Evolutionary conservation across 2,888 invertebrate species (phyloP).

Genomic region (Palloptera scutellata): DNA sequence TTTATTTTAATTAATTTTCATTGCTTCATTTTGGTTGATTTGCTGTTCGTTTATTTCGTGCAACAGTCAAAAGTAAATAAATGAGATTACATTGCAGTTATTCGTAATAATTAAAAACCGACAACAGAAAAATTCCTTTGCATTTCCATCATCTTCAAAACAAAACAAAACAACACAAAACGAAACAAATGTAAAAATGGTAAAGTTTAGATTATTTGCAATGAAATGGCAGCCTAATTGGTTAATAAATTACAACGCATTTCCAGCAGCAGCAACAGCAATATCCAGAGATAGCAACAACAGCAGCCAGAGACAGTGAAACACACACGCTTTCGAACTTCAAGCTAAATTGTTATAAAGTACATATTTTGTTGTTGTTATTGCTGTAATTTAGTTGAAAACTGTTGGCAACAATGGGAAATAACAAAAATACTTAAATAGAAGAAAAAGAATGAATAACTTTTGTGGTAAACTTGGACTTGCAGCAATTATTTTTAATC

Average conservation of each 20-base stretch:
- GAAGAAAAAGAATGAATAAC: background rate
- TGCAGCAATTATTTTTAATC: slow-evolving; percentile 26
- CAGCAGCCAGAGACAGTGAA: background rate
- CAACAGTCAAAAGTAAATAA: slow-evolving; percentile 16
- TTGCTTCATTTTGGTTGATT: too few relatives aligned
- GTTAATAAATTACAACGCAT: slow-evolving; percentile 33
- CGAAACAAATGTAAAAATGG: background rate
- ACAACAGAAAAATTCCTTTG: background rate
- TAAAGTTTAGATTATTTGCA: slow-evolving; percentile 30
- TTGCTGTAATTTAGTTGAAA: background rate
- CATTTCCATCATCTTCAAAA: too few relatives aligned
- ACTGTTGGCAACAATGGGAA: too few relatives aligned
- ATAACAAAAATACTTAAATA: too few relatives aligned
- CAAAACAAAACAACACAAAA: background rate
- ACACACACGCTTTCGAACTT: background rate
- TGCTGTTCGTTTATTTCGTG: too few relatives aligned
- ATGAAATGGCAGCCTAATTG: slow-evolving; percentile 34
- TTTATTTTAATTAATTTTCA: too few relatives aligned
- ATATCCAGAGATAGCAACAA: background rate
- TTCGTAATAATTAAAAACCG: slow-evolving; percentile 25
- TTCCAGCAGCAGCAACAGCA: slow-evolving; percentile 7
- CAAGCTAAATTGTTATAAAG: background rate
- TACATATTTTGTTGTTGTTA: background rate
- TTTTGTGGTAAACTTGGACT: slow-evolving; percentile 23
- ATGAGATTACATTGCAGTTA: slow-evolving; percentile 26